A percentile compares a stretch with the other conserved stretches of the same genome.
Evolutionary conservation across 1,140 invertebrate genomes (phyloP).

Genomic region (Drosophila ohnishii): DNA sequence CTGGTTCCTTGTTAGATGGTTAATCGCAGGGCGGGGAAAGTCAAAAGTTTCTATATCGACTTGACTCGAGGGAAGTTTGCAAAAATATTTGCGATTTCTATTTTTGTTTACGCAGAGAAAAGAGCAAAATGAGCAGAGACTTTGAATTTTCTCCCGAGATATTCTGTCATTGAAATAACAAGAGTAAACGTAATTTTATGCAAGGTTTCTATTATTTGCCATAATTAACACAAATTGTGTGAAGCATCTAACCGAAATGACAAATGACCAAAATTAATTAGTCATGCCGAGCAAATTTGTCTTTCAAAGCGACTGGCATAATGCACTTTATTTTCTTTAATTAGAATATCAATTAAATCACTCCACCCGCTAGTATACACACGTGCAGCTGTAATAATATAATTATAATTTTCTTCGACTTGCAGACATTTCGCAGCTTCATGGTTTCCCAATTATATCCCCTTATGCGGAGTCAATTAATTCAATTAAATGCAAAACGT

Average conservation of each 20-base stretch:
- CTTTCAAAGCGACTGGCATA: constrained; percentile 3
- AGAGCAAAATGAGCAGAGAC: neutral
- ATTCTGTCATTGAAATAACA: neutral
- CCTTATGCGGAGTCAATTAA: constrained; percentile 44
- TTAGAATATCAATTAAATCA: constrained; percentile 66
- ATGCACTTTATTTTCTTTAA: constrained; percentile 63
- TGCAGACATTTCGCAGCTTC: constrained; percentile 14
- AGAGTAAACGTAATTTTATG: neutral
- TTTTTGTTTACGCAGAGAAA: constrained; percentile 84
- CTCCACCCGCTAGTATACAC: constrained; percentile 3
- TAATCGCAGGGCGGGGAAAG: constrained; percentile 52
- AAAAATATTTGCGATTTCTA: constrained; percentile 31
- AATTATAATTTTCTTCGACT: constrained; percentile 61
- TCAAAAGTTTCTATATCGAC: constrained; percentile 37
- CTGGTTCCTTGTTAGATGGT: constrained; percentile 48
- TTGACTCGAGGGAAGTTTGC: constrained; percentile 14
- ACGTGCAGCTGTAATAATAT: constrained; percentile 61
- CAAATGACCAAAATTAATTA: constrained; percentile 22
- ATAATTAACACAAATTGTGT: constrained; percentile 47
- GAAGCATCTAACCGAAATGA: neutral
- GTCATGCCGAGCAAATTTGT: constrained; percentile 9
- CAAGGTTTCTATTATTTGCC: constrained; percentile 4
- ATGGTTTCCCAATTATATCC: constrained; percentile 1
- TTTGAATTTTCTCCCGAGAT: neutral
- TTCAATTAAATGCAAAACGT: constrained; percentile 56